Base-by-base conservation (phyloP, 2,797 vertebrate genomes). In the Alcedo quadribrachys region DNA sequence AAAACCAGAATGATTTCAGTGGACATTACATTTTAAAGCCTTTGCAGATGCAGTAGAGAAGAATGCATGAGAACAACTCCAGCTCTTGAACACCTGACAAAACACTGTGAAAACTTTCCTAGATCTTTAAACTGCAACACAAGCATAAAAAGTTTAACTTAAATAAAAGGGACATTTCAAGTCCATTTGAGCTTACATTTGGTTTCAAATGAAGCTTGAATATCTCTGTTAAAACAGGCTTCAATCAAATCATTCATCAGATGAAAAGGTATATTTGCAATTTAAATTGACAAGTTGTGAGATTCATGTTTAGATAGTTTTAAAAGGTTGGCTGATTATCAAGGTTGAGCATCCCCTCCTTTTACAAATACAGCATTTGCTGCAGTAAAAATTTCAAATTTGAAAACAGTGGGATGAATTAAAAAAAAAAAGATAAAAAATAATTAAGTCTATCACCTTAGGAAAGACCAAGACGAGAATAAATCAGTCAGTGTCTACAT, bases 1-100 rank as follows among this genome's bases (percentile, higher is more conserved):
- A 96, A 96, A 95, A 81, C 3, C 46, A 86, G 53, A 68, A 74
- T 61, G 19, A 66, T 93, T 95, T 92, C 81, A 91, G 65, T 45
- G 68, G 70, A 55, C 70, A 18, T 91, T 86, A 91, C 93, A 53
- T 93, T 93, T 88, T 77, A 92, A 84, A 77, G 81, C 15, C 79
- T 84, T 77, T 82, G 61, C 35, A 61, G 61, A 37, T 84, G 57
- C 60, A 86, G 6, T n/a, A 75, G 74, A 65, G 46, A 83, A 53
- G 22, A 63, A 51, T 1, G 5, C 21, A 45, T 6, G 28, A 92
- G 51, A 92, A 60, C 25, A 50, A 2, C 28, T 81, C 24, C 5
- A 7, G 42, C 21, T 73, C 46, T 71, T 24, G 50, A 53, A 67
- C 48, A 79, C 30, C 82, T 37, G 53, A 53, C 2, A 46, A 30